Evolutionary conservation across 2,113 vertebrate species (phyloP), one percentile per base, ranked within the genome.

Genomic region (Toxostoma redivivum): DNA sequence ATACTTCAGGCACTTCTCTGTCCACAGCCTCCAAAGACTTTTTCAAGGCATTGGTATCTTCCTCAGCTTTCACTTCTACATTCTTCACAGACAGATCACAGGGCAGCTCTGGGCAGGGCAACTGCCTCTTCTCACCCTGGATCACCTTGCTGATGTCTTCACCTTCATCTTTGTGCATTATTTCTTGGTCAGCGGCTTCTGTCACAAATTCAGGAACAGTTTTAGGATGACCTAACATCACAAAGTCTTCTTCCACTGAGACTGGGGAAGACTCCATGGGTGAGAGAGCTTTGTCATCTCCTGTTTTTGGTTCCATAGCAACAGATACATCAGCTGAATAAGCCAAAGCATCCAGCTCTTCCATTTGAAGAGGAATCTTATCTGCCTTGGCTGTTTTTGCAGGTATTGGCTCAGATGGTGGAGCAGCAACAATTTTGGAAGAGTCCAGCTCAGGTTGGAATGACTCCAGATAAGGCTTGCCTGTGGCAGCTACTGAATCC

Each of bases 401-500:
- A 77, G 95, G 82, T 50, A 92, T 71, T 81, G 88, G 89, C 58
- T 94, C 96, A 77, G 90, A 56, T 1, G 69, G 80, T 33, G 85
- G 11, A 65, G 71, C 12, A 12, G 81, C 45, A 78, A 12, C 62
- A 56, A 40, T 87, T 93, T 81, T 92, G 80, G 87, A 96, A 84
- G 81, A 78, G 69, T 94, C 86, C 65, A 95, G 76, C 58, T 44
- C 70, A 0, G 97, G 91, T 21, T 97, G 97, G 93, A 97, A 97
- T 69, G 98, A 98, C 83, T 98, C 98, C 73, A 98, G 93, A 66
- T 98, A 98, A 9, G 97, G 97, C 60, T 98, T 98, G 79, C 87
- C 93, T 0, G 31, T 28, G 7, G 96, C 92, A 74, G 81, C 67
- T 54, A 54, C 88, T 23, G 96, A 95, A 80, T 84, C 90, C 37